Evolutionary conservation across 1,140 invertebrate genomes (phyloP), one percentile per base, ranked within the genome.

Genomic region (Eciton burchellii): DNA sequence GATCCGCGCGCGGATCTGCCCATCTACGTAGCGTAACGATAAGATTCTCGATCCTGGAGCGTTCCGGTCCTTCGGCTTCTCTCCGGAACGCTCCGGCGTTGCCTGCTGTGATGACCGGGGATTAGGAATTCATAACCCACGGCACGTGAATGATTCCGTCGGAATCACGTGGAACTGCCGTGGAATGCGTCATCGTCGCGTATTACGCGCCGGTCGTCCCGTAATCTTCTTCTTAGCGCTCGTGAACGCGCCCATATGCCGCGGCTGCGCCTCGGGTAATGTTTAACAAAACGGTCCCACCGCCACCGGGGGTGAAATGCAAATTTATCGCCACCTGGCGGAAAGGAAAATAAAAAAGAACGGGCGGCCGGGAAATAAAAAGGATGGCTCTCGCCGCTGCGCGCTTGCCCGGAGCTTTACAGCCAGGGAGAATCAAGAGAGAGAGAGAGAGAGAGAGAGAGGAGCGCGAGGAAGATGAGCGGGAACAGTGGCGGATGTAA

Each of bases 231-330:
- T 83, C 81, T 83, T 83, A 77, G 60, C 73, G 47, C 71, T 83
- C 62, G 82, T 81, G 77, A 81, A 71, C 83, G 74, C 68, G 83
- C 62, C 83, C 83, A 82, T 86, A 85, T 86, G 84, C 83, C 76
- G 84, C 60, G 65, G 45, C 68, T 76, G 2, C 54, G 63, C 83
- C 70, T 82, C 62, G 77, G 86, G 82, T 84, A 88, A 86, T 88
- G 89, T 90, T 90, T 90, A 90, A 91, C 90, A 90, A 90, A 90
- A 91, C 83, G 87, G 85, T 84, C 57, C 47, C 68, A 62, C 57
- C 83, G 57, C 52, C n/a, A n/a, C n/a, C 62, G 77, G 59, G 79
- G 83, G 82, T 84, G 83, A 87, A 91, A 90, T 91, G 90, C 84
- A 91, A 91, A 91, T 91, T 91, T 89, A 91, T 91, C 79, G 84